These are phyloP conservation scores for Calliopum simillimum DNA, from an alignment of 2,888 invertebrate species.

Conservation along the genomic window DNA sequence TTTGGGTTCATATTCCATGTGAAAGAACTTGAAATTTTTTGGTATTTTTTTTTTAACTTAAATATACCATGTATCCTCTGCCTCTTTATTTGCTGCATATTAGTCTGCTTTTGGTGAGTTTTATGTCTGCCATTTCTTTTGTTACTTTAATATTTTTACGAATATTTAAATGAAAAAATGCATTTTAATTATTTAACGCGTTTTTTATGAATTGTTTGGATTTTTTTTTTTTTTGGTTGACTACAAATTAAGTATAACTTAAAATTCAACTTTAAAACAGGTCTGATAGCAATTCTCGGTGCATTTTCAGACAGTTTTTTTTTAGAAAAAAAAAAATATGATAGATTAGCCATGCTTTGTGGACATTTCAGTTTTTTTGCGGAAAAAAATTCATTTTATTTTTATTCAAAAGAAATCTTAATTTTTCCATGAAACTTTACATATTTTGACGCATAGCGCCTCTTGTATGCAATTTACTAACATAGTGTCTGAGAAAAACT, in stretches of 20 bases:
- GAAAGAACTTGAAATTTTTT: not conserved
- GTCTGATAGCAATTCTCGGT: not conserved
- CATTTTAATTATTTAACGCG: not conserved
- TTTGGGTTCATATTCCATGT: no score
- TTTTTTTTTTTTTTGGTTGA: not conserved
- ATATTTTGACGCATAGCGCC: no score
- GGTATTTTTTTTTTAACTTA: not conserved
- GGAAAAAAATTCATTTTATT: no score
- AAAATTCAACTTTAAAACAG: not conserved
- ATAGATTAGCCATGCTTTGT: not conserved
- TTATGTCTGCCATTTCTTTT: constrained; percentile 4
- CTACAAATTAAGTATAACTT: not conserved
- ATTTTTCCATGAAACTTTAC: no score
- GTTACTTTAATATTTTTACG: not conserved
- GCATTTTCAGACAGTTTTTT: constrained; percentile 1
- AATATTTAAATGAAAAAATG: not conserved
- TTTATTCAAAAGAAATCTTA: no score
- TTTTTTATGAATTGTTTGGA: not conserved
- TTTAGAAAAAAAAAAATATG: constrained; percentile 7
- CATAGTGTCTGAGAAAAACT: no score
- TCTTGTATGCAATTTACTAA: no score
- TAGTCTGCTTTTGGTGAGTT: not conserved
- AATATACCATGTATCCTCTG: not conserved
- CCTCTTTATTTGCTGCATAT: not conserved
- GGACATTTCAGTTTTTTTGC: no score